Evolutionary conservation across 2,113 vertebrate genomes (phyloP).

Genomic region (Hippoglossus stenolepis): DNA sequence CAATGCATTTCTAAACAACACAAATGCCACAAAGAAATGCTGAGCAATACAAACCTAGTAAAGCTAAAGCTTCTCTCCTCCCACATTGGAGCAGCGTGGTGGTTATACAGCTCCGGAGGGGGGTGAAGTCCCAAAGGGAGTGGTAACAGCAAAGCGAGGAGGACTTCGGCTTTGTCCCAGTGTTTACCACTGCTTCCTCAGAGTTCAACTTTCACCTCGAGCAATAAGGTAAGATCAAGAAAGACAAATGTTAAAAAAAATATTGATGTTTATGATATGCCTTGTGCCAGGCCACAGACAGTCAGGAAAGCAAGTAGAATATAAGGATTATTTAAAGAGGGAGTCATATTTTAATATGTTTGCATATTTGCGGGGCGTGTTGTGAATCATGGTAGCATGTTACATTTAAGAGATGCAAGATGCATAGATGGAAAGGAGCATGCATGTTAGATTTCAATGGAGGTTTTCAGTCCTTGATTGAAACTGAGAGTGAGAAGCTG

Average conservation of each 20-base stretch:
- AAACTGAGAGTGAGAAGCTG: neutral
- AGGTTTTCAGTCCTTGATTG: neutral
- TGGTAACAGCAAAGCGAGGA: slow-evolving; percentile 18
- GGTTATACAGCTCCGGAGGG: slow-evolving; percentile 4
- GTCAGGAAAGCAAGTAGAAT: neutral
- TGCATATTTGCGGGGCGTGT: too few species aligned
- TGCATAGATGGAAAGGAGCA: neutral
- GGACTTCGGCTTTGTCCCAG: slow-evolving; percentile 58
- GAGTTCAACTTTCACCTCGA: slow-evolving; percentile 40
- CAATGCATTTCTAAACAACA: neutral
- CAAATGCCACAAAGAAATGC: slow-evolving; percentile 7
- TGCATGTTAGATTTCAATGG: neutral
- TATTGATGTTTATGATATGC: neutral
- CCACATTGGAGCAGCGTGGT: slow-evolving; percentile 14
- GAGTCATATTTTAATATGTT: too few species aligned
- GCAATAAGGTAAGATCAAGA: slow-evolving; percentile 46
- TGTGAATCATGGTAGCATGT: neutral
- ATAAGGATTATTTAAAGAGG: too few species aligned
- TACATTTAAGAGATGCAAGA: neutral
- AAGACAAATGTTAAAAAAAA: neutral
- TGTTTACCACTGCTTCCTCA: slow-evolving; percentile 17
- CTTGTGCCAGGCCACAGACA: neutral
- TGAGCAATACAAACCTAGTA: slow-evolving; percentile 30
- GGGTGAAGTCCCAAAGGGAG: slow-evolving; percentile 43
- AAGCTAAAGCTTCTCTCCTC: slow-evolving; percentile 45